These are phyloP conservation scores for Papilio elwesi DNA, from an alignment of 2,888 invertebrate species.

Conservation along the genomic window DNA sequence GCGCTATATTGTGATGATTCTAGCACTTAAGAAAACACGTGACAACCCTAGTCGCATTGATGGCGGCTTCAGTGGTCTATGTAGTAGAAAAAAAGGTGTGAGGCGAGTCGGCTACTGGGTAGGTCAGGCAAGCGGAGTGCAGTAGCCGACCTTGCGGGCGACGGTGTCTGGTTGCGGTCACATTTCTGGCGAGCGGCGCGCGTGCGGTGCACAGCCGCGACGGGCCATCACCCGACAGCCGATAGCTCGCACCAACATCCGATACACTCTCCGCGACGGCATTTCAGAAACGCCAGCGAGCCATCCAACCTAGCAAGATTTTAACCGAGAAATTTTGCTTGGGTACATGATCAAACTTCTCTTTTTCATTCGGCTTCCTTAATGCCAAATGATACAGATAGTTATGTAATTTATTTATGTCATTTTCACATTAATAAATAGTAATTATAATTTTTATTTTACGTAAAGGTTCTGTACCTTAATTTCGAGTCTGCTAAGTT, in stretches of 20 bases:
- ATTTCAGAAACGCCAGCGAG: conserved; percentile 67
- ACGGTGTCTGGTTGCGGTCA: conserved; percentile 73
- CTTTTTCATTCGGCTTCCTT: background rate
- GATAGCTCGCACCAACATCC: conserved; percentile 71
- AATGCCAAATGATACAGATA: background rate
- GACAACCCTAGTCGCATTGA: background rate
- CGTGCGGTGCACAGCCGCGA: conserved; percentile 76
- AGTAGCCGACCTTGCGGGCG: conserved; percentile 80
- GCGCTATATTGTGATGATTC: too few species aligned
- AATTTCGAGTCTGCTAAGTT: too few species aligned
- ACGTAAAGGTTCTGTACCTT: too few species aligned
- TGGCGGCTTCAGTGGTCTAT: background rate
- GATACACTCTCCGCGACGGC: conserved; percentile 69
- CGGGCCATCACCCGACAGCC: conserved; percentile 67
- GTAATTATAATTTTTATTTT: too few species aligned
- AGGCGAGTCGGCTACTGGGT: conserved; percentile 48
- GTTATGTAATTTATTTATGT: too few species aligned
- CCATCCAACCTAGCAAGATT: conserved; percentile 65
- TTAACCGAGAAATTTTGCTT: conserved; percentile 47
- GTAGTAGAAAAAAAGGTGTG: background rate
- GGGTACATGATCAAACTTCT: background rate
- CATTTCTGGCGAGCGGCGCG: conserved; percentile 77
- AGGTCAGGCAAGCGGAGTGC: conserved; percentile 73
- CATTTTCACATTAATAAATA: too few species aligned
- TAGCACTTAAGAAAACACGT: background rate